phyloP scores from a whole-genome alignment of 1,140 invertebrate genomes.

The Drosophila obscura region DNA sequence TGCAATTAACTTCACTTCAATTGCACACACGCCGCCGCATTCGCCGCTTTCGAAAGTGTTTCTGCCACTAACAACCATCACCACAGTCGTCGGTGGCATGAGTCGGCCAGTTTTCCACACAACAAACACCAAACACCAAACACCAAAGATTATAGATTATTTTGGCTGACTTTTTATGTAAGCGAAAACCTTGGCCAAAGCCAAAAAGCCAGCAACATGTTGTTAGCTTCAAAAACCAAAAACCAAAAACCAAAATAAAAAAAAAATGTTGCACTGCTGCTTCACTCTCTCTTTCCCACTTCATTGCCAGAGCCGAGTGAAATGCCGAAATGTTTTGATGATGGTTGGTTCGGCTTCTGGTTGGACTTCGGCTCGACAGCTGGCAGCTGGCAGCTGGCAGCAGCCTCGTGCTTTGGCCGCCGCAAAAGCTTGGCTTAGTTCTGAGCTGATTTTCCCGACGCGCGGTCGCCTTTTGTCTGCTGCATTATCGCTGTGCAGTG shows the following conservation, averaged over 20 bases:
- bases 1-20: constrained; percentile 78
- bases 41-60: constrained; percentile 70
- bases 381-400: constrained; percentile 25
- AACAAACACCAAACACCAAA: no score
- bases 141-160: constrained; percentile 74
- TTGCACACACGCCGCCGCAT: constrained; percentile 45
- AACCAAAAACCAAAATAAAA: no score
- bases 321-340: constrained; percentile 31
- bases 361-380: constrained; percentile 34
- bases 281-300: constrained; percentile 27
- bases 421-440: constrained; percentile 73
- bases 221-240: constrained; percentile 17
- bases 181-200: constrained; percentile 67
- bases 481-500: neutral
- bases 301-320: constrained; percentile 29
- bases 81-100: constrained; percentile 13
- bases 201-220: constrained; percentile 58
- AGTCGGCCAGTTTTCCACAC: constrained; percentile 52
- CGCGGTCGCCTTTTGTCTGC: constrained; percentile 56
- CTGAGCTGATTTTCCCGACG: constrained; percentile 75
- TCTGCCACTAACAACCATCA: constrained; percentile 46
- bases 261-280: constrained; percentile 1
- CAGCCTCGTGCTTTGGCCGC: constrained; percentile 36
- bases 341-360: constrained; percentile 21
- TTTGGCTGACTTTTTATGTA: constrained; percentile 55